A percentile compares a stretch with the other conserved stretches of the same genome.
These are phyloP conservation scores for Botrylloides violaceus DNA, from an alignment of 23 tunicate genomes.

Conservation along the genomic window DNA sequence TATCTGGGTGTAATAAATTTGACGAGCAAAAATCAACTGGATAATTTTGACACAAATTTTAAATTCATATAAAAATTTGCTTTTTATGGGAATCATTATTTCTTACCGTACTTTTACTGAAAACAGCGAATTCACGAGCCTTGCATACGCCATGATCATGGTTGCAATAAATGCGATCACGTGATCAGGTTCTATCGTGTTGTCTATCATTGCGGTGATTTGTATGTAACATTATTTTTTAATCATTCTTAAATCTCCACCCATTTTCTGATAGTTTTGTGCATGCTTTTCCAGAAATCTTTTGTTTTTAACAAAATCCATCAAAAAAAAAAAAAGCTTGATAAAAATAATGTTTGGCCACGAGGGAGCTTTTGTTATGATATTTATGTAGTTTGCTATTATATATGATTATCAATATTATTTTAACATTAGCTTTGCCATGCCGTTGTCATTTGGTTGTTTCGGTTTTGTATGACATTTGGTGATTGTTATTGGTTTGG, in stretches of 20 bases:
- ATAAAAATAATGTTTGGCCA: background rate
- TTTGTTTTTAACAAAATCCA: slow-evolving; percentile 5
- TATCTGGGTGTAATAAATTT: no score
- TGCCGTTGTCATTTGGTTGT: background rate
- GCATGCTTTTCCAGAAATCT: slow-evolving; percentile 13
- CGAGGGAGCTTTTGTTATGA: background rate
- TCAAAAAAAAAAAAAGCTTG: slow-evolving; percentile 2
- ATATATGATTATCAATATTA: background rate
- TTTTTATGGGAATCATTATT: no score
- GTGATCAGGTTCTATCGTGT: no score
- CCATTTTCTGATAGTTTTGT: slow-evolving; percentile 8
- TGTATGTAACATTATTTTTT: background rate
- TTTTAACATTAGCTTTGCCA: background rate
- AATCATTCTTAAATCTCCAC: background rate
- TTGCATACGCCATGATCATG: no score
- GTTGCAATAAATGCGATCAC: no score
- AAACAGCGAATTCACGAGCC: no score
- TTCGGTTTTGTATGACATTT: background rate
- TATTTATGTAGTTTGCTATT: slow-evolving; percentile 18
- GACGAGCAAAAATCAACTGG: no score
- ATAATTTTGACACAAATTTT: no score
- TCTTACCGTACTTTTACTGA: no score
- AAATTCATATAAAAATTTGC: no score
- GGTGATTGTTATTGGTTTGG: background rate
- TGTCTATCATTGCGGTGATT: background rate